Evolutionary conservation across 2,113 vertebrate genomes (phyloP), one percentile per base, ranked within the genome.

Genomic region (Notarius lentiginosus): DNA sequence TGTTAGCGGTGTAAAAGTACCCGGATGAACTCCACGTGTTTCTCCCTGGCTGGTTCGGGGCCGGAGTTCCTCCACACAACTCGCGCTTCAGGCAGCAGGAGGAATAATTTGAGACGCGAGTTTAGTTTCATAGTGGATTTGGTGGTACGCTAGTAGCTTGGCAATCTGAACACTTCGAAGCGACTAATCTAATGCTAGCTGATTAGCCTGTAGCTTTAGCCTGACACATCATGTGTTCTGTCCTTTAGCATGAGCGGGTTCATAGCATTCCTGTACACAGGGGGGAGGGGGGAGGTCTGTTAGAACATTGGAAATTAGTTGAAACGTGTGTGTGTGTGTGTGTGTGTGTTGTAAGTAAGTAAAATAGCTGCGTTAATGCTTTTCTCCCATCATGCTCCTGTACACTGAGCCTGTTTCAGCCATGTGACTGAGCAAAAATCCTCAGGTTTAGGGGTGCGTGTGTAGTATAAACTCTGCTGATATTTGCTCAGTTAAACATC

Each of bases 11-110:
- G 53, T n/a, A 9, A 18, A 47, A 84, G 20, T 60, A 10, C 83
- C 83, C 83, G 83, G 83, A 84, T 93, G 92, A 84, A 89, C 90
- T 95, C 93, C 95, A 96, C 95, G 95, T 96, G 95, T 94, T 93
- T 65, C 49, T 30, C 47, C 30, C 5, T 5, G 70, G 11, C 66
- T 34, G 51, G 7, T 56, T 14, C 53, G 8, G 7, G 27, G 17
- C 11, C n/a, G 7, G 24, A 2, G 4, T 20, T 79, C 10, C 20
- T 79, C n/a, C 7, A 14, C 27, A 30, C 58, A 10, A 22, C 8
- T 79, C 27, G 55, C 55, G 1, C 10, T 79, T 11, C 18, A 41
- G 41, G 53, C 11, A 30, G 14, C 1, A 1, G 0, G 8, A 2
- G 14, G 12, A 24, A 56, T 30, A 8, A 27, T 27, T 30, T 30